phyloP scores from a whole-genome alignment of 1,140 invertebrate genomes.

The Pararge aegeria region DNA sequence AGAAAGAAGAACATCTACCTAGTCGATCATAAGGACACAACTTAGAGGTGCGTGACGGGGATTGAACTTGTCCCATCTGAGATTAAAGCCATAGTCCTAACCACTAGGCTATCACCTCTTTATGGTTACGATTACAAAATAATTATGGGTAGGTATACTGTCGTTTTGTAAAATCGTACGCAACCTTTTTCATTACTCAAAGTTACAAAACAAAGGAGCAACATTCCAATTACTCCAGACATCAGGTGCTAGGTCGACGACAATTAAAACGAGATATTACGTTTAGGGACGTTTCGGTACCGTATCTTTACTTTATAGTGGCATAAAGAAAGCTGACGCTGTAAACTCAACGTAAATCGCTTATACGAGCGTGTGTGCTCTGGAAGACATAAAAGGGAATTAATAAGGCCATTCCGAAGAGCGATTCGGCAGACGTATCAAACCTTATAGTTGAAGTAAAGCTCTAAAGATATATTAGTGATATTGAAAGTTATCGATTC shows the following conservation, averaged over 20 bases:
- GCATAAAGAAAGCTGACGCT: constrained; percentile 69
- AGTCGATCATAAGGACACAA: too few relatives aligned
- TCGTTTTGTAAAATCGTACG: background rate
- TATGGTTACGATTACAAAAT: too few relatives aligned
- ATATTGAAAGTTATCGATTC: constrained; percentile 72
- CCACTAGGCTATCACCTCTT: too few relatives aligned
- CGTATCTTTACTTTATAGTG: constrained; percentile 62
- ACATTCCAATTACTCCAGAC: constrained; percentile 43
- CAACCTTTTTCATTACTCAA: background rate
- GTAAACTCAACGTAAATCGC: constrained; percentile 65
- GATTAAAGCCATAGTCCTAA: too few relatives aligned
- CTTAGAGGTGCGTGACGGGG: too few relatives aligned
- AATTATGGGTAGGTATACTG: too few relatives aligned
- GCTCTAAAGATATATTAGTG: constrained; percentile 46
- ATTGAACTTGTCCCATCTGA: too few relatives aligned
- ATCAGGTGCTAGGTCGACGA: constrained; percentile 56
- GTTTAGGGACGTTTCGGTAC: constrained; percentile 41
- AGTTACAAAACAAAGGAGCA: constrained; percentile 36
- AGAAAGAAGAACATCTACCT: too few relatives aligned
- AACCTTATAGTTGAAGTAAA: constrained; percentile 42
- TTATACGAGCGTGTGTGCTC: constrained; percentile 59
- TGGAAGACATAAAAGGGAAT: constrained; percentile 73
- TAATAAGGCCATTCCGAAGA: constrained; percentile 75
- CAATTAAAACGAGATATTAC: constrained; percentile 69
- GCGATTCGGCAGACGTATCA: constrained; percentile 62